These are phyloP conservation scores for Coelogynopora nodosa DNA, from an alignment of 2,888 invertebrate species.

Conservation along the genomic window DNA sequence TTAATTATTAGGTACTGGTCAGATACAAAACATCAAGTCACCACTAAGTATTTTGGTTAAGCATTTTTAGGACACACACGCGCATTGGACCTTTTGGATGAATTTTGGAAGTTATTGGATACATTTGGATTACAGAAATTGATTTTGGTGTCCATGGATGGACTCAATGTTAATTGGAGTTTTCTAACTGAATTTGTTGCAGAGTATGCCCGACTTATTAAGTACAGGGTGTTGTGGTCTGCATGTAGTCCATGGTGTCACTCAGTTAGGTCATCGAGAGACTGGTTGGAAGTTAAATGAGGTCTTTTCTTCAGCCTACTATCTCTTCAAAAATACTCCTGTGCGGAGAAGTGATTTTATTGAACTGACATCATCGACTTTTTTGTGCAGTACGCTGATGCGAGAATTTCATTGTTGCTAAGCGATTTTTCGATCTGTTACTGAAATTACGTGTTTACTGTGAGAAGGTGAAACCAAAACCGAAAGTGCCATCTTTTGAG, in stretches of 20 bases:
- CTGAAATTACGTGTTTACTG: background rate
- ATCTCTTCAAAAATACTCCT: conserved; percentile 41
- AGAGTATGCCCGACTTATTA: background rate
- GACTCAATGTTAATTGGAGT: background rate
- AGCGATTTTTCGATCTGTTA: background rate
- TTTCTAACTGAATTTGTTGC: background rate
- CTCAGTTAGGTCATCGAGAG: background rate
- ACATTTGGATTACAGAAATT: background rate
- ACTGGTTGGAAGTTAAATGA: conserved; percentile 20
- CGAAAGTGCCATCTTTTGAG: conserved; percentile 9
- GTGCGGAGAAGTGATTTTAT: conserved; percentile 35
- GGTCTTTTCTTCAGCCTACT: conserved; percentile 25
- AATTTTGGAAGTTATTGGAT: background rate
- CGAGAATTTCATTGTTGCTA: conserved; percentile 36
- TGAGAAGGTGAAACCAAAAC: conserved; percentile 11
- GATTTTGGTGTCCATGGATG: background rate
- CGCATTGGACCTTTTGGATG: background rate
- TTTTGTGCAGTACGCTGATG: conserved; percentile 38
- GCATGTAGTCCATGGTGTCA: background rate
- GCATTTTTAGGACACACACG: conserved; percentile 15
- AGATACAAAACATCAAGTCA: conserved; percentile 16
- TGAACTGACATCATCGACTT: background rate
- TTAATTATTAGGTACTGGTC: background rate
- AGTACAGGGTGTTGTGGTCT: conserved; percentile 1
- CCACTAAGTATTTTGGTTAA: conserved; percentile 21